A percentile compares a stretch with the other conserved stretches of the same genome.
These are phyloP conservation scores for Lacanobia oleracea DNA, from an alignment of 2,888 invertebrate genomes.

Conservation along the genomic window DNA sequence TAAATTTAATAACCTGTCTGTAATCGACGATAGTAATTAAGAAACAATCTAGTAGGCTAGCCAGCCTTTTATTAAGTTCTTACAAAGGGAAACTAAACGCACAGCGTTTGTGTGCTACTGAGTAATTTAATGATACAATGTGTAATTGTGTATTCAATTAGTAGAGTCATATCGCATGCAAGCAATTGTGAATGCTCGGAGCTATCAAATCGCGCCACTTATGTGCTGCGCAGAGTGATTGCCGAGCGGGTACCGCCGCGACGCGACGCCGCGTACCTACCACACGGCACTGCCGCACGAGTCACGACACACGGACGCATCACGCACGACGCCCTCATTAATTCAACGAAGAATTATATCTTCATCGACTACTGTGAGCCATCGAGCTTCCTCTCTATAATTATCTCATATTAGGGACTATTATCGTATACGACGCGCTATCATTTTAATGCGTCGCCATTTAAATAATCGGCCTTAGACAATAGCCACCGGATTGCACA, in stretches of 20 bases:
- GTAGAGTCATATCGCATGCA: slow-evolving; percentile 67
- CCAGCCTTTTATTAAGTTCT: slow-evolving; percentile 48
- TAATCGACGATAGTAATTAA: slow-evolving; percentile 41
- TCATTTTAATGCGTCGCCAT: slow-evolving; percentile 84
- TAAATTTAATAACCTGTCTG: slow-evolving; percentile 48
- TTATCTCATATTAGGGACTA: slow-evolving; percentile 84
- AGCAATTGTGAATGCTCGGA: slow-evolving; percentile 66
- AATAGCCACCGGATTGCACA: slow-evolving; percentile 78
- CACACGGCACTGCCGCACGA: slow-evolving; percentile 39
- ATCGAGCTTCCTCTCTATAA: slow-evolving; percentile 80
- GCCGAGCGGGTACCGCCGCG: slow-evolving; percentile 44
- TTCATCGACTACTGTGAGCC: slow-evolving; percentile 81
- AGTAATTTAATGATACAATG: slow-evolving; percentile 63
- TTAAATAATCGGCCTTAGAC: slow-evolving; percentile 84
- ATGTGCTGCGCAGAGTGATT: slow-evolving; percentile 50
- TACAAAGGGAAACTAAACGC: slow-evolving; percentile 33
- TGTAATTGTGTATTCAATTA: slow-evolving; percentile 69
- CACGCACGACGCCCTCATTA: slow-evolving; percentile 80
- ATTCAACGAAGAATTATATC: slow-evolving; percentile 84
- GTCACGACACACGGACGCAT: slow-evolving; percentile 73
- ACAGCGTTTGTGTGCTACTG: slow-evolving; percentile 38
- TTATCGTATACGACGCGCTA: slow-evolving; percentile 82
- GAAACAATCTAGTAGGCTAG: slow-evolving; percentile 44
- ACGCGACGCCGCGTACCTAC: slow-evolving; percentile 33
- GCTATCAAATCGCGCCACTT: slow-evolving; percentile 64